Conservation (phyloP, 2,113 vertebrate genomes). For the Caranx ignobilis region DNA sequence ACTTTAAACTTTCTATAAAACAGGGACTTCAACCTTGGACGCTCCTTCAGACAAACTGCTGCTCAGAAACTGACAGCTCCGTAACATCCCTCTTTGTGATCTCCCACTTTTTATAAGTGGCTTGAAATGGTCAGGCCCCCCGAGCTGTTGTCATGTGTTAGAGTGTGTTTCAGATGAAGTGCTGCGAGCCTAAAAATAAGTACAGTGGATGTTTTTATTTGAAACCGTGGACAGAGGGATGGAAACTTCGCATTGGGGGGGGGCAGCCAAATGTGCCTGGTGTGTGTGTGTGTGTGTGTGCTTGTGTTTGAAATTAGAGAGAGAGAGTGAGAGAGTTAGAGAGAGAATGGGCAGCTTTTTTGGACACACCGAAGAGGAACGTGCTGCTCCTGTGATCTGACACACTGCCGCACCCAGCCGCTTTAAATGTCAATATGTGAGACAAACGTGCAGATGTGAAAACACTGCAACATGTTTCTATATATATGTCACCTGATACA, state of each 20-base stretch:
- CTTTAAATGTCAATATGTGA: constrained; percentile 32
- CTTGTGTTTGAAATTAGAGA: constrained; percentile 48
- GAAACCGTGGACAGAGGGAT: constrained; percentile 38
- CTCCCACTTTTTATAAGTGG: background rate
- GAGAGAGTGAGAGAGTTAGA: constrained; percentile 32
- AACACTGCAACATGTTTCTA: background rate
- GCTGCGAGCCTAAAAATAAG: constrained; percentile 44
- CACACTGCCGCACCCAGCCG: constrained; percentile 31
- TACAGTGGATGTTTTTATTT: constrained; percentile 63
- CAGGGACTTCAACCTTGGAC: too few relatives aligned
- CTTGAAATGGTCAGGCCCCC: constrained; percentile 27
- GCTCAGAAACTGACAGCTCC: constrained; percentile 1
- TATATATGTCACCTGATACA: background rate
- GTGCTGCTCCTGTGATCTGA: constrained; percentile 51
- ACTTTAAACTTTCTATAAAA: background rate
- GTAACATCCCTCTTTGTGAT: background rate
- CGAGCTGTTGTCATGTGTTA: constrained; percentile 18
- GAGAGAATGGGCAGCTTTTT: constrained; percentile 41
- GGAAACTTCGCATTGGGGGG: constrained; percentile 48
- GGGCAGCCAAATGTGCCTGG: constrained; percentile 38
- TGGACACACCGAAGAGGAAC: constrained; percentile 57
- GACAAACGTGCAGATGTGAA: background rate
- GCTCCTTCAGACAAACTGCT: background rate
- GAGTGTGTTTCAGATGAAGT: constrained; percentile 28
- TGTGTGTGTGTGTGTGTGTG: constrained; percentile 45